Evolutionary conservation across 2,113 vertebrate species (phyloP), one percentile per base, ranked within the genome.

Genomic region (Oncorhynchus tshawytscha): DNA sequence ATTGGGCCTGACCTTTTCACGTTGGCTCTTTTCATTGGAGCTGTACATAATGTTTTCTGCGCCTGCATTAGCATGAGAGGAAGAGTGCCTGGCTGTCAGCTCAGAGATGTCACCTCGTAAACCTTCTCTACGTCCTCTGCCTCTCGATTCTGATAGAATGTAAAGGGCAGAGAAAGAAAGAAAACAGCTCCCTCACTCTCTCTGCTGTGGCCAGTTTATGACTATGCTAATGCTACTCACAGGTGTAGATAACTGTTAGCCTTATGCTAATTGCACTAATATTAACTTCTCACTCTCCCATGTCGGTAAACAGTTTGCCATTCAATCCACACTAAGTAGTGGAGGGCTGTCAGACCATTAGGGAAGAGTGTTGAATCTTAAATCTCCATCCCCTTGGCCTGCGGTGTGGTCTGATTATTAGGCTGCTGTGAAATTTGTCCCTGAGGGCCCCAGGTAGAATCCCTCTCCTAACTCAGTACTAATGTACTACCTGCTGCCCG

Each of bases 1-100:
- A 65, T n/a, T 57, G 69, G 11, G 48, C 27, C 67, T 79, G 81
- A 81, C 84, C 81, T 85, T 81, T 80, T 57, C 73, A 65, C 3
- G 9, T 71, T 34, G 67, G 25, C 34, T 22, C 29, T 31, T 72
- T 67, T 29, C 22, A 62, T 72, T 65, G 74, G 84, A 68, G 69
- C 54, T 4, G 24, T 59, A 73, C 72, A 76, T 81, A 86, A 86
- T 83, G 78, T 77, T 70, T 66, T 22, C 65, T 59, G 57, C 67
- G 45, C 74, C 65, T 71, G 72, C 79, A 79, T 73, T 81, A 81
- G 69, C 77, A 60, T 79, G 81, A 81, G 3, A 22, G 79, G 66
- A 57, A 66, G 62, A 49, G 34, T 16, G 12, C 5, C 48, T 24
- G 34, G 71, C 71, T 72, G 68, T 77, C 76, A 70, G 59, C 67